A percentile compares a stretch with the other conserved stretches of the same genome.
These are phyloP conservation scores for Ptychodera flava DNA, from an alignment of 35 echinoderm and acorn worm genomes.

Conservation along the genomic window DNA sequence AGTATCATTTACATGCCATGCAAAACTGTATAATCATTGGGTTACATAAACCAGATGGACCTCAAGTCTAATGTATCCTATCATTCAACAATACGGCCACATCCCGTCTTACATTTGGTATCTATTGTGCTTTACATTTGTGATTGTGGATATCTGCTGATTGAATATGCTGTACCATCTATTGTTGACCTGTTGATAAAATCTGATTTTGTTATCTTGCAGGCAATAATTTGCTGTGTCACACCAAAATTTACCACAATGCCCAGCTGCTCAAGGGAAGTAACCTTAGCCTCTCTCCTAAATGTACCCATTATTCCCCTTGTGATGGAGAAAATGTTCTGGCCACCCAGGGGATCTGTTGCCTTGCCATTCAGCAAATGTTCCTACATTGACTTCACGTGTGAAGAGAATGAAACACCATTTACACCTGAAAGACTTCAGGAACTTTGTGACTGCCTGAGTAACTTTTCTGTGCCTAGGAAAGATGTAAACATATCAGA, in stretches of 20 bases:
- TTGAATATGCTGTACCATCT: no score
- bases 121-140: no score
- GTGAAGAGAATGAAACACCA: neutral
- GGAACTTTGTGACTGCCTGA: neutral
- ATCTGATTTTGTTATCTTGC: no score
- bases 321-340: neutral
- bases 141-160: no score
- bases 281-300: neutral
- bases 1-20: no score
- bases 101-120: no score
- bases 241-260: neutral
- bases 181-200: no score
- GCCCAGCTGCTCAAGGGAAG: neutral
- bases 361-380: neutral
- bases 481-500: neutral
- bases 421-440: neutral
- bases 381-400: neutral
- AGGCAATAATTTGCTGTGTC: neutral
- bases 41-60: no score
- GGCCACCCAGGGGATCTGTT: neutral
- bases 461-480: neutral
- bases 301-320: neutral
- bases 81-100: no score
- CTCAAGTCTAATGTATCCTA: no score
- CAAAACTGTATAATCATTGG: no score